phyloP scores from a whole-genome alignment of 2,888 invertebrate genomes.

The Cantharis nigra region DNA sequence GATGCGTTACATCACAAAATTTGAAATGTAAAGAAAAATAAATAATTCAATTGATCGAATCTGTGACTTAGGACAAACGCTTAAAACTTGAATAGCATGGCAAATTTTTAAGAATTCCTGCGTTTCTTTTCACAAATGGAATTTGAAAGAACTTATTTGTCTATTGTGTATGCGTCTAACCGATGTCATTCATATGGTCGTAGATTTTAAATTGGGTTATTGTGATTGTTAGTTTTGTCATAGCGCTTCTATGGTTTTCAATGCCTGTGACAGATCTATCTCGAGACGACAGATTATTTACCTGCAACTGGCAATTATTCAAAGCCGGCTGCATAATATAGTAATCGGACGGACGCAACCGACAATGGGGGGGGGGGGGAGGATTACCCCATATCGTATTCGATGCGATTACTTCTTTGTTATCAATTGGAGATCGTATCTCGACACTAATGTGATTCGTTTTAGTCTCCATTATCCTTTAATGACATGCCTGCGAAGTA shows the following conservation, averaged over 20 bases:
- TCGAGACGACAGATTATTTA: constrained; percentile 15
- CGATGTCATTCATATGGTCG: constrained; percentile 40
- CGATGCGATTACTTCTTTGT: constrained; percentile 33
- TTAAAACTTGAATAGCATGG: constrained; percentile 12
- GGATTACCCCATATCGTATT: not conserved
- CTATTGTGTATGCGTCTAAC: constrained; percentile 33
- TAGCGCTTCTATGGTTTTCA: constrained; percentile 18
- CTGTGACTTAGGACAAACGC: constrained; percentile 11
- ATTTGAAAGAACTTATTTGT: constrained; percentile 29
- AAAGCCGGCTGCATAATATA: constrained; percentile 8
- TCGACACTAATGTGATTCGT: constrained; percentile 32
- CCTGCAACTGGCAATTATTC: constrained; percentile 26
- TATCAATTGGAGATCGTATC: constrained; percentile 21
- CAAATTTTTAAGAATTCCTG: constrained; percentile 17
- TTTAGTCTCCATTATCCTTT: constrained; percentile 33
- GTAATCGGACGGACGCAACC: no score
- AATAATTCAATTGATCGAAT: not conserved
- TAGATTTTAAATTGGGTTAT: constrained; percentile 40
- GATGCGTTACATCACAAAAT: not conserved
- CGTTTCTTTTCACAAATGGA: constrained; percentile 15
- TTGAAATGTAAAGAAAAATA: not conserved
- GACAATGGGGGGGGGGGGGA: not conserved
- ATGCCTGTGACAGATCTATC: constrained; percentile 6
- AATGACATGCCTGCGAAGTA: constrained; percentile 31
- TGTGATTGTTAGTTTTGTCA: constrained; percentile 31